Percentiles rank a stretch among this genome's conserved stretches.
phyloP scores from a whole-genome alignment of 53 echinoderm and acorn worm species.

The Stichopus horrens region DNA sequence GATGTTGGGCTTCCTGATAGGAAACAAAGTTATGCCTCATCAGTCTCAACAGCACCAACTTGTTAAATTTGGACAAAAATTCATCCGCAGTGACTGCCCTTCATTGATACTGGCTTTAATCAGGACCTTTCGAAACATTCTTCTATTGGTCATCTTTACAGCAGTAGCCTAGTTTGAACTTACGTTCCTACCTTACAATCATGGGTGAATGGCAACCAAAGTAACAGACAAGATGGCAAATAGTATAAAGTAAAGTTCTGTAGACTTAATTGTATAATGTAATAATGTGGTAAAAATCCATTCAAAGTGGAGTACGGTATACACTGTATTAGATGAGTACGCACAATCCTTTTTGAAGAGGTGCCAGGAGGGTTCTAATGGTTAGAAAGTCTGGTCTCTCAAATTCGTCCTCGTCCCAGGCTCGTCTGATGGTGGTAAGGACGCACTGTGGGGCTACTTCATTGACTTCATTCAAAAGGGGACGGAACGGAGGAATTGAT shows the following conservation, averaged over 20 bases:
- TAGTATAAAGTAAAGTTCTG: too few relatives aligned
- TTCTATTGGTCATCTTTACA: not conserved
- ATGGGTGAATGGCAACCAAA: not conserved
- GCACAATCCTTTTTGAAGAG: constrained; percentile 95
- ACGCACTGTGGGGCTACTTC: constrained; percentile 90
- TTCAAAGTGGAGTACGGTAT: too few relatives aligned
- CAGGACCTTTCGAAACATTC: not conserved
- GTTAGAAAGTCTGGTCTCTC: constrained; percentile 78
- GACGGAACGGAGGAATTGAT: constrained; percentile 80
- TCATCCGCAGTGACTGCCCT: too few relatives aligned
- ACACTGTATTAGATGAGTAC: constrained; percentile 24
- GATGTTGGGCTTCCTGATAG: constrained; percentile 90
- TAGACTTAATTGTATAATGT: too few relatives aligned
- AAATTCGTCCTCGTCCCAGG: constrained; percentile 71
- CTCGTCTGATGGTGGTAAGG: constrained; percentile 66
- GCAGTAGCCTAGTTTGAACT: not conserved
- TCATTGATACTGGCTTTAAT: not conserved
- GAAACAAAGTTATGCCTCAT: not conserved
- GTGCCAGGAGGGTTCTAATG: constrained; percentile 65
- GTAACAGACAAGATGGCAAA: too few relatives aligned
- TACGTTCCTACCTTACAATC: not conserved
- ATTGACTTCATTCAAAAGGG: constrained; percentile 81
- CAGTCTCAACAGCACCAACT: too few relatives aligned
- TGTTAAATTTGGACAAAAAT: too few relatives aligned
- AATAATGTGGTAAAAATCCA: too few relatives aligned